Base-by-base conservation (phyloP, 2,888 invertebrate genomes). In the Diaperis boleti region DNA sequence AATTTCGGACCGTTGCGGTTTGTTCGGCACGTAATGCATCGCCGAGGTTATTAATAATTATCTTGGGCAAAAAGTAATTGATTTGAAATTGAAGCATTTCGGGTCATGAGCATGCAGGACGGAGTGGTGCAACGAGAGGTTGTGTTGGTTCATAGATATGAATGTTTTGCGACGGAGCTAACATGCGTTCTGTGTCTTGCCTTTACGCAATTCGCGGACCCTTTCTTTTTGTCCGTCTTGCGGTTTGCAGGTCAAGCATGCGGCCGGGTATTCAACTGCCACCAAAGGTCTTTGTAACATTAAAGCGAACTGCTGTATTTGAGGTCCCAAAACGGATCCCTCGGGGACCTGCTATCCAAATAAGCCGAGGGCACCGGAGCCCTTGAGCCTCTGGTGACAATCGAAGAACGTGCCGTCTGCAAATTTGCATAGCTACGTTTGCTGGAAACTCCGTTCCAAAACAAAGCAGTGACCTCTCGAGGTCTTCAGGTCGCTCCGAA, bases 391-490 rank as follows among this genome's bases (percentile, higher is more conserved):
- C n/a, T n/a, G n/a, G n/a, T n/a, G n/a, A n/a, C n/a, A n/a, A n/a
- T n/a, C n/a, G n/a, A n/a, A n/a, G n/a, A n/a, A n/a, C n/a, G n/a
- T n/a, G n/a, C n/a, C n/a, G n/a, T n/a, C n/a, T n/a, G n/a, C n/a
- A n/a, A n/a, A n/a, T n/a, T n/a, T n/a, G n/a, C n/a, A n/a, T n/a
- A n/a, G n/a, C n/a, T n/a, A n/a, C n/a, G 26, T 5, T 26, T 26
- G 26, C n/a, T 26, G 3, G 26, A 26, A 26, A 26, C 11, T 7
- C 22, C 22, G 22, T 22, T 5, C 18, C 22, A 52, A 37, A 52
- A 52, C 52, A 52, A 52, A 52, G 18, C 52, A 18, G 22, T 22
- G 52, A 52, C 52, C 52, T 52, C 37, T 17, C 35, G 52, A 52
- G 52, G 52, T 52, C 52, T 52, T 52, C 52, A 22, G 52, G 52